A percentile compares a stretch with the other conserved stretches of the same genome.
Evolutionary conservation across 23 tunicate genomes (phyloP).

Genomic region (Halocynthia aurantium): DNA sequence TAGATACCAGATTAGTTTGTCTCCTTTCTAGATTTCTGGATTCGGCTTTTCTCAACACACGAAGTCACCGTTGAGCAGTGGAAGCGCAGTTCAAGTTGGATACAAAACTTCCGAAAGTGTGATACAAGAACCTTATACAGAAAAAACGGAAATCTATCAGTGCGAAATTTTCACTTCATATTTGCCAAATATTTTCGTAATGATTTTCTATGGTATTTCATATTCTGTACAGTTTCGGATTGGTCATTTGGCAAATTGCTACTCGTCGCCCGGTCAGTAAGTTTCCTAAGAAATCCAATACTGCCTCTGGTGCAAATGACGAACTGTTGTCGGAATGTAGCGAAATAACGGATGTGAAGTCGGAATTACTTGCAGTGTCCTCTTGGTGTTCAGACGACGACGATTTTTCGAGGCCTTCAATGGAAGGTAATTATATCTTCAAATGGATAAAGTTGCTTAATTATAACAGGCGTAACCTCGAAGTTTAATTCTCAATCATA

Average conservation of each 20-base stretch:
- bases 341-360: constrained; percentile 5
- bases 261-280: background rate
- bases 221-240: constrained; percentile 32
- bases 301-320: background rate
- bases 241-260: constrained; percentile 38
- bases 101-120: background rate
- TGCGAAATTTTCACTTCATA: background rate
- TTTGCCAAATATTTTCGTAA: background rate
- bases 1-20: background rate
- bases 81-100: background rate
- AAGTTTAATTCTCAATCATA: background rate
- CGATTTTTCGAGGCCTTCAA: constrained; percentile 33
- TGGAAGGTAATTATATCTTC: constrained; percentile 47
- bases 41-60: constrained; percentile 42
- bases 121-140: constrained; percentile 2
- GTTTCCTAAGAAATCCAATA: background rate
- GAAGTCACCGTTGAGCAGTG: constrained; percentile 4
- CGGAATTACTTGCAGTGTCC: constrained; percentile 5
- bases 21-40: constrained; percentile 42
- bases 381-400: constrained; percentile 13
- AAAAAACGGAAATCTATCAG: constrained; percentile 35
- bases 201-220: background rate
- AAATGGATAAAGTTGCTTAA: background rate
- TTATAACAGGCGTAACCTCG: background rate
- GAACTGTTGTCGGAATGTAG: constrained; percentile 12